Base-by-base conservation (phyloP, 2,797 vertebrate species). In the Pangasius macronema region DNA sequence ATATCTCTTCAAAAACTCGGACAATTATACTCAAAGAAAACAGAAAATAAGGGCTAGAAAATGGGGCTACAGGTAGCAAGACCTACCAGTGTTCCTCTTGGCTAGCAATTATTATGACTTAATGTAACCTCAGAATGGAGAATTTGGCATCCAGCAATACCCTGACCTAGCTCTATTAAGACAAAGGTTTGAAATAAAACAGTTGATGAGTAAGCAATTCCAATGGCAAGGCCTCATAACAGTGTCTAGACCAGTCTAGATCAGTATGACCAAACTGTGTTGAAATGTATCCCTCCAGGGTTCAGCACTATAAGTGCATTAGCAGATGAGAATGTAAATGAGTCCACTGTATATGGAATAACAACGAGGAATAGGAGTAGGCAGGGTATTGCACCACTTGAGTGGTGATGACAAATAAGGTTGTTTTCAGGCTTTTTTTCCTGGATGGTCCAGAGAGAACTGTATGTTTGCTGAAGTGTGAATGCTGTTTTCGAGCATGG, bases 141-240 rank as follows among this genome's bases (percentile, higher is more conserved):
- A 77, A 86, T 86, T 82, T 85, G 65, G 79, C n/a, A 68, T 83
- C 86, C 77, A 76, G 59, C 27, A 72, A 13, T 59, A 20, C 4
- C 53, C 55, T 88, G 79, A 85, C 76, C 67, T 70, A 85, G 70
- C n/a, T 63, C 61, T 84, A 70, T 70, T 46, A 75, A 36, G 72
- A 83, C 53, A 51, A 79, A 59, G 67, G 27, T 68, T 61, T 59
- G 42, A 82, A 75, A 24, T 2, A 61, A 89, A 90, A 68, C 27
- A 63, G 80, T 82, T 82, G 39, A 82, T 82, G 59, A 82, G 57
- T 82, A 82, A 82, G 80, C 80, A 46, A 82, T 59, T 83, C n/a
- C 61, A 83, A 61, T 68, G 42, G 57, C 55, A 87, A 57, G 24
- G 11, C 42, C 33, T 85, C 49, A 42, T 63, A 36, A 3, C 39